Evolutionary conservation across 2,797 vertebrate species (phyloP).

Genomic region (Hemitrygon akajei): DNA sequence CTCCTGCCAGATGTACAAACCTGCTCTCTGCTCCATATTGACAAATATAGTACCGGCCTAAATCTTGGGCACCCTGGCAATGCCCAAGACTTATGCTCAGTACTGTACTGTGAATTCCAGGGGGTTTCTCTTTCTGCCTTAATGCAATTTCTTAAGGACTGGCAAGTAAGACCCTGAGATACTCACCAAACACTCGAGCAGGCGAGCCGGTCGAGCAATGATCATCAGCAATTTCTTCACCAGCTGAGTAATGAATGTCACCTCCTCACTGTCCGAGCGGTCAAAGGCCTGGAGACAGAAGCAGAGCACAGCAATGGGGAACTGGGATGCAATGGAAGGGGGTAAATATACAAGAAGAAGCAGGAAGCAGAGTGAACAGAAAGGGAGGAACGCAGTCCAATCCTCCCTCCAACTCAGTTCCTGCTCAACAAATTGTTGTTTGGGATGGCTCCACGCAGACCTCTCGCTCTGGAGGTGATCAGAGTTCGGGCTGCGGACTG

Average conservation of each 20-base stretch:
- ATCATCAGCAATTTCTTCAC: conserved; percentile 89
- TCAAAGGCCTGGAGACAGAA: conserved; percentile 71
- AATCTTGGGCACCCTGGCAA: too few relatives aligned
- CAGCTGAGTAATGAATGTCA: conserved; percentile 76
- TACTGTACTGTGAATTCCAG: too few relatives aligned
- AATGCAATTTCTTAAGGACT: not conserved
- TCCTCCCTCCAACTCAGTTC: too few relatives aligned
- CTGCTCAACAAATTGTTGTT: too few relatives aligned
- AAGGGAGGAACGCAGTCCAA: not conserved
- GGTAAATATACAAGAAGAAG: not conserved
- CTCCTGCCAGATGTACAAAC: too few relatives aligned
- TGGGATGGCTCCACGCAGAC: too few relatives aligned
- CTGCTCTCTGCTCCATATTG: too few relatives aligned
- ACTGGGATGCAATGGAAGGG: not conserved
- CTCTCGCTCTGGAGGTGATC: too few relatives aligned
- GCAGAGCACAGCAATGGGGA: too few relatives aligned
- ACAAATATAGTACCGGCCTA: too few relatives aligned
- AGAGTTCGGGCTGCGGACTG: too few relatives aligned
- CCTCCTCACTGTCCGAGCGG: conserved; percentile 88
- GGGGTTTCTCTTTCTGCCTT: not conserved
- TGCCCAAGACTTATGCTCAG: too few relatives aligned
- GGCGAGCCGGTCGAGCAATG: conserved; percentile 85
- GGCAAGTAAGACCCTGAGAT: not conserved
- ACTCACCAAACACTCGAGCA: conserved; percentile 90
- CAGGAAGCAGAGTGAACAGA: not conserved